phyloP scores from a whole-genome alignment of 2,797 vertebrate species.

The Sus cebifrons region DNA sequence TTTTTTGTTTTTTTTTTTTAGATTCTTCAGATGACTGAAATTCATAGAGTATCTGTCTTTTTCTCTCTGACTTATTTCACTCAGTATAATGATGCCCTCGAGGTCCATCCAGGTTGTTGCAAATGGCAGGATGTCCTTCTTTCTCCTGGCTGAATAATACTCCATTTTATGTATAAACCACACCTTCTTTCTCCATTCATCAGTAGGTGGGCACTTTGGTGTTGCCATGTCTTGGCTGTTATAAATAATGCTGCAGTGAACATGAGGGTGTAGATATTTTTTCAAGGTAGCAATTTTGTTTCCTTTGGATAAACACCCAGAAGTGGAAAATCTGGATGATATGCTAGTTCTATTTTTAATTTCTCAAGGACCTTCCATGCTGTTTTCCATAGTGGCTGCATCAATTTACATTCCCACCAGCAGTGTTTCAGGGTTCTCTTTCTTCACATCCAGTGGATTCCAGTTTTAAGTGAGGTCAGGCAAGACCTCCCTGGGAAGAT shows the following conservation, averaged over 20 bases:
- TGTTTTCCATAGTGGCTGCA: not conserved
- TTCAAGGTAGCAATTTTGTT: not conserved
- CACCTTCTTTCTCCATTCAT: not conserved
- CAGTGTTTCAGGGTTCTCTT: not conserved
- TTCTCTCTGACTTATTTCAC: not conserved
- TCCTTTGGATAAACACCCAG: not conserved
- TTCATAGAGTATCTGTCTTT: not conserved
- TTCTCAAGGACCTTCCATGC: not conserved
- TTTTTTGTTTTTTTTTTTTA: not conserved
- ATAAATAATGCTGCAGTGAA: not conserved
- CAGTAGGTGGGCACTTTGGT: not conserved
- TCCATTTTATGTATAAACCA: not conserved
- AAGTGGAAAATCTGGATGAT: not conserved
- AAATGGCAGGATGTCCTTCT: not conserved
- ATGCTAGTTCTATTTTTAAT: not conserved
- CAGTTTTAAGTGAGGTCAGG: not conserved
- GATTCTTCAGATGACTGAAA: not conserved
- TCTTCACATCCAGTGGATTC: not conserved
- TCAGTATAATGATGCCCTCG: not conserved
- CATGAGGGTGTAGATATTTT: not conserved
- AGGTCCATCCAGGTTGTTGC: not conserved
- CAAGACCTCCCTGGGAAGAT: not conserved
- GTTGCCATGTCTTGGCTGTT: not conserved
- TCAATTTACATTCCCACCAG: not conserved
- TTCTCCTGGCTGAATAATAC: not conserved